Conservation (phyloP, 2,113 vertebrate genomes). For the Apistogramma diplotaenia region DNA sequence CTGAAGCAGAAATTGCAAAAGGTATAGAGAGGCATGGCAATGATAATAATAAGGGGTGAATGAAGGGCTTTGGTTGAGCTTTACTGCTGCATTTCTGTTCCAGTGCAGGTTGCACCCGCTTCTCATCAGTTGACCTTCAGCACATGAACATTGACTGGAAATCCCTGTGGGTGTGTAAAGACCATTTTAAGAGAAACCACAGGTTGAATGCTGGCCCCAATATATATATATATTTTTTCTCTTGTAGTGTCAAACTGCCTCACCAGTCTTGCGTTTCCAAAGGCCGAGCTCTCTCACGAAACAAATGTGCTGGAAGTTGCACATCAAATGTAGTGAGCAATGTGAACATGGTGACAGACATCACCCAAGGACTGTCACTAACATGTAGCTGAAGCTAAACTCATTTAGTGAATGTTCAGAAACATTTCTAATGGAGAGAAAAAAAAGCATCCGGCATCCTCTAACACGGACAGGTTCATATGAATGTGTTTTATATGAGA, state of each 20-base stretch:
- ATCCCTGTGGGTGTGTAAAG: not conserved
- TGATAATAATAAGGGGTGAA: too few species aligned
- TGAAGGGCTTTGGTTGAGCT: not conserved
- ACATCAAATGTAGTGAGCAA: not conserved
- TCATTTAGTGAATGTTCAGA: not conserved
- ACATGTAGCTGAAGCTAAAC: not conserved
- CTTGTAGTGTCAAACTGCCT: not conserved
- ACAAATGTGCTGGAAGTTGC: not conserved
- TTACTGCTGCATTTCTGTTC: slow-evolving; percentile 1
- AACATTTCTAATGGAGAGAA: not conserved
- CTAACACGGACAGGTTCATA: not conserved
- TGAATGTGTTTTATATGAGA: not conserved
- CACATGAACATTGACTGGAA: slow-evolving; percentile 7
- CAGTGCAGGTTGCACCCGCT: not conserved
- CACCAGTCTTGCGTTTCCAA: not conserved
- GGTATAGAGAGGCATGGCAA: not conserved
- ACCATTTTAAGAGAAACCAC: slow-evolving; percentile 1
- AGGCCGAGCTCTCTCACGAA: not conserved
- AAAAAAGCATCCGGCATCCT: not conserved
- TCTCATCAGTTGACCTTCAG: not conserved
- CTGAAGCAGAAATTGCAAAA: not conserved
- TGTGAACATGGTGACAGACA: not conserved
- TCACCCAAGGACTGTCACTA: not conserved
- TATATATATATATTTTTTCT: not conserved
- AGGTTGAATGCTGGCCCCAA: not conserved